phyloP scores from a whole-genome alignment of 1,140 invertebrate species.

The Drosophila punjabiensis region DNA sequence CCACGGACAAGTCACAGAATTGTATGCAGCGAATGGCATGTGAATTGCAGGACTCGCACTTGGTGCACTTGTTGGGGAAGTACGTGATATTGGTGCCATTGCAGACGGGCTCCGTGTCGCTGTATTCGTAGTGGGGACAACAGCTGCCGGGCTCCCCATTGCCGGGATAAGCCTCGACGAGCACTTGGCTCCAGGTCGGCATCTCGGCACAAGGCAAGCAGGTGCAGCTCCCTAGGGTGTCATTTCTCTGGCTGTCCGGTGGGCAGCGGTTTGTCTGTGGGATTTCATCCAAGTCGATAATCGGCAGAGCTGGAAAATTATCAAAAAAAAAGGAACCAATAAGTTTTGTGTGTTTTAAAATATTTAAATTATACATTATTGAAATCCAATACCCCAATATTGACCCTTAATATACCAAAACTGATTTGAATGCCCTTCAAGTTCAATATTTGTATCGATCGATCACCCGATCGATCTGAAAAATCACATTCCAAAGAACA shows the following conservation, averaged over 20 bases:
- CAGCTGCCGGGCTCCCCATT: slow-evolving; percentile 62
- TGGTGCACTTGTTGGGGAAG: slow-evolving; percentile 48
- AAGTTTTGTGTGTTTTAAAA: background rate
- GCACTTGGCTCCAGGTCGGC: slow-evolving; percentile 45
- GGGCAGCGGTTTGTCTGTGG: slow-evolving; percentile 1
- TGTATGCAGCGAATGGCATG: slow-evolving; percentile 5
- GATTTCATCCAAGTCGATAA: slow-evolving; percentile 15
- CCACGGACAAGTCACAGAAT: background rate
- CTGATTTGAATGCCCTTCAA: slow-evolving; percentile 47
- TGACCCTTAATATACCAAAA: background rate
- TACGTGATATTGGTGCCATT: slow-evolving; percentile 18
- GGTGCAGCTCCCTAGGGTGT: background rate
- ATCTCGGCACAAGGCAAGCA: slow-evolving; percentile 50
- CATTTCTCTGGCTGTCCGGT: background rate
- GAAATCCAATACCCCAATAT: slow-evolving; percentile 3
- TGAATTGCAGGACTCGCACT: slow-evolving; percentile 55
- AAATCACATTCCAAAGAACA: slow-evolving; percentile 35
- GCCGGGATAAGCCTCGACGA: slow-evolving; percentile 38
- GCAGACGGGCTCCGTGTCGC: slow-evolving; percentile 36
- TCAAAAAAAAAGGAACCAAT: background rate
- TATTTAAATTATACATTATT: background rate
- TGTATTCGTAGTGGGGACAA: slow-evolving; percentile 60
- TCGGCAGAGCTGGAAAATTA: slow-evolving; percentile 19
- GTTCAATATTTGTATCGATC: slow-evolving; percentile 38
- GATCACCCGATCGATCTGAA: slow-evolving; percentile 19